These are phyloP conservation scores for Ptychochromis oligacanthus DNA, from an alignment of 2,113 vertebrate genomes.

Conservation along the genomic window DNA sequence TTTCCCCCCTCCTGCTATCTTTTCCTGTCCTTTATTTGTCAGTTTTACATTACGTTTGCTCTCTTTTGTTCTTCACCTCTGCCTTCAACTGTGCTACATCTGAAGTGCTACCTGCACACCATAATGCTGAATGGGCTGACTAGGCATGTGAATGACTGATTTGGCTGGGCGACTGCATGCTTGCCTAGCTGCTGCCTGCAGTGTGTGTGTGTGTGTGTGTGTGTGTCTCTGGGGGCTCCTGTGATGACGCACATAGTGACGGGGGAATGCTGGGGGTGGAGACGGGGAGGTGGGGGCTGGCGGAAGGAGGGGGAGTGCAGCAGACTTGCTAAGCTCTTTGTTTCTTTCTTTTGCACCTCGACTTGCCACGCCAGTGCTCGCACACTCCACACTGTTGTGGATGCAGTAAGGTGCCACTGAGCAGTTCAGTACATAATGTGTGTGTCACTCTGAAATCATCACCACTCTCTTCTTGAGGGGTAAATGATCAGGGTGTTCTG, in stretches of 20 bases:
- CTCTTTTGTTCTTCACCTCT: constrained; percentile 13
- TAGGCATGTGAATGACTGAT: constrained; percentile 70
- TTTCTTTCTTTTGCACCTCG: constrained; percentile 65
- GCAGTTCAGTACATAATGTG: background rate
- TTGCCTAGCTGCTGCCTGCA: constrained; percentile 49
- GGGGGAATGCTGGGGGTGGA: constrained; percentile 69
- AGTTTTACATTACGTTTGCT: background rate
- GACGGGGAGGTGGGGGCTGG: constrained; percentile 28
- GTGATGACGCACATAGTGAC: constrained; percentile 78
- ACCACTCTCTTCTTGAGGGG: background rate
- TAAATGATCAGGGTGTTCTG: background rate
- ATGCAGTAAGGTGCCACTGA: constrained; percentile 38
- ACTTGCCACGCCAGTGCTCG: constrained; percentile 18
- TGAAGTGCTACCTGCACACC: constrained; percentile 57
- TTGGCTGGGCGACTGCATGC: constrained; percentile 60
- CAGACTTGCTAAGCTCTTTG: constrained; percentile 71
- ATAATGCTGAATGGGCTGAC: constrained; percentile 62
- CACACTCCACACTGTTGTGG: constrained; percentile 30
- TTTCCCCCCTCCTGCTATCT: background rate
- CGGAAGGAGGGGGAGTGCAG: constrained; percentile 49
- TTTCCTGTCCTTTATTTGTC: constrained; percentile 4
- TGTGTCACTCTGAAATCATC: background rate
- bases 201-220: constrained; percentile 27
- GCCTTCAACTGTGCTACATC: constrained; percentile 24
- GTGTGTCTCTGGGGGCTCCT: constrained; percentile 76